Percentiles rank a stretch among this genome's conserved stretches.
These are phyloP conservation scores for Loxodonta africana DNA, from an alignment of 2,113 vertebrate genomes.

Conservation along the genomic window DNA sequence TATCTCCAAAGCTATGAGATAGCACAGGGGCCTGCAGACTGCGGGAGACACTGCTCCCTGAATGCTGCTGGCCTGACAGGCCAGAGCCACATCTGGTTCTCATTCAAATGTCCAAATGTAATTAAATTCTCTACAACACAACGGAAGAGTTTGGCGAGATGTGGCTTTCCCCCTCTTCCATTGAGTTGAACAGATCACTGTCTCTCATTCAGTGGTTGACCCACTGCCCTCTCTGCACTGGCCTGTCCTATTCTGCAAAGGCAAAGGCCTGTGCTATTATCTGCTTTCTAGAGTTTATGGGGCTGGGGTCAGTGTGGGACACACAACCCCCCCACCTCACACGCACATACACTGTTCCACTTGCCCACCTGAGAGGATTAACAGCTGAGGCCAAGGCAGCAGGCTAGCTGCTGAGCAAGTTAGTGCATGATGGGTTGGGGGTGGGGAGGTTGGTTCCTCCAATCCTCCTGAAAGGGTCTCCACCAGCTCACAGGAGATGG, in stretches of 20 bases:
- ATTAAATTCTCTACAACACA: constrained; percentile 90
- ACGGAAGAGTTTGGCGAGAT: constrained; percentile 91
- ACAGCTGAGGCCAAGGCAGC: neutral
- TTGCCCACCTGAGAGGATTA: neutral
- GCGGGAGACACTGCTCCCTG: constrained; percentile 86
- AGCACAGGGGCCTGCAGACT: constrained; percentile 86
- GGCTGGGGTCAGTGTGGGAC: neutral
- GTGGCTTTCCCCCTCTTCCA: constrained; percentile 88
- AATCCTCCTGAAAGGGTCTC: neutral
- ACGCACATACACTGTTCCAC: neutral
- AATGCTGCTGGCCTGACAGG: constrained; percentile 83
- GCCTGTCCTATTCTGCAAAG: neutral
- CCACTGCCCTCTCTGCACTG: neutral
- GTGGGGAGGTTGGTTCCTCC: neutral
- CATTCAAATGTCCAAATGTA: constrained; percentile 90
- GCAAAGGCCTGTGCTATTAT: neutral
- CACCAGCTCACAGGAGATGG: neutral
- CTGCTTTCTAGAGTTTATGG: neutral
- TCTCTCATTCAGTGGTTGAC: constrained; percentile 74
- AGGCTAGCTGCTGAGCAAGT: neutral
- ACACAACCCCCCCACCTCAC: neutral
- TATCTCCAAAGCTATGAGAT: constrained; percentile 86
- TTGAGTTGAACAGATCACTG: constrained; percentile 89
- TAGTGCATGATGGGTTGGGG: neutral
- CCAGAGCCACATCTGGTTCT: constrained; percentile 91